Base-by-base conservation (phyloP, 2,888 invertebrate species). In the Mayetiola destructor region DNA sequence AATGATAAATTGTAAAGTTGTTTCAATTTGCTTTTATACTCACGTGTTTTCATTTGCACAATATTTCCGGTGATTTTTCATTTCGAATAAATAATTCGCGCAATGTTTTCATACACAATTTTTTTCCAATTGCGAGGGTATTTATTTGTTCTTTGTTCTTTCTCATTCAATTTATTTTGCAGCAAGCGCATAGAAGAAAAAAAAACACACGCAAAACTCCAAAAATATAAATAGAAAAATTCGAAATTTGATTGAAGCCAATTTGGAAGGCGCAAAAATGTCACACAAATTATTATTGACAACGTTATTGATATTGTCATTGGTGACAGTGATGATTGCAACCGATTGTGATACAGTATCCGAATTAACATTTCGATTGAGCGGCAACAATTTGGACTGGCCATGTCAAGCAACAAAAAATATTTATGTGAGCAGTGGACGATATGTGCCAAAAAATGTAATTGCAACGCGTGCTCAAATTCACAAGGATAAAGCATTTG, bases 401-500 rank as follows among this genome's bases (percentile, higher is more conserved):
- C 79, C 80, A n/a, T 77, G 77, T 62, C 65, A 73, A 2, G 75
- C 76, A 48, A 80, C 80, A 18, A 78, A 75, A 64, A 76, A 73
- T 63, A 75, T 80, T 63, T 81, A 77, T 67, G 72, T 74, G 55
- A 75, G 71, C 53, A 74, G 76, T 1, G 79, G 79, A 2, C 73
- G 77, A 37, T 82, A 78, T 70, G 71, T 76, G 42, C 72, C 77
- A 54, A 76, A 77, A 61, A 80, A 82, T 65, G 70, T 81, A 36
- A 78, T 82, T 59, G 77, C 76, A 2, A 81, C 80, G 3, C 73
- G 81, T 37, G 74, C 76, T n/a, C 80, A 78, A 61, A 73, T 82
- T 61, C 73, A 71, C 65, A 75, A 73, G 52, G 78, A 82, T 60
- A 71, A 76, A 30, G 79, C 76, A 1, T 76, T 77, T 63, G 70